These are phyloP conservation scores for Thunnus albacares DNA, from an alignment of 2,797 vertebrate species.

Conservation along the genomic window DNA sequence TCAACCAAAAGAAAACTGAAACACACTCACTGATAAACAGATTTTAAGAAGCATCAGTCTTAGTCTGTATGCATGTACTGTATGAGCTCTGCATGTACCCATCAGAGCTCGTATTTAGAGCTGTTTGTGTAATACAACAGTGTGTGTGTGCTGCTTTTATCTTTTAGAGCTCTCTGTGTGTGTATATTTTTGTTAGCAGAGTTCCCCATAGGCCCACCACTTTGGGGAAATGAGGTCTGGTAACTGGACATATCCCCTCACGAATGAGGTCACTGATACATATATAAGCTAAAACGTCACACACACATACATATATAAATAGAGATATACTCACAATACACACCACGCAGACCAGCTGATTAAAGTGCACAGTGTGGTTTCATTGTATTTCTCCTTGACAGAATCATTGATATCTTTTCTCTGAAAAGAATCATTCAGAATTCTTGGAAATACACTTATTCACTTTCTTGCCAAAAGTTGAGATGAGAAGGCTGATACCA, in stretches of 20 bases:
- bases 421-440: neutral
- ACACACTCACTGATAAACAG: constrained; percentile 25
- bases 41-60: neutral
- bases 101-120: constrained; percentile 34
- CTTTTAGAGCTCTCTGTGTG: neutral
- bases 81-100: neutral
- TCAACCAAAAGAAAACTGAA: constrained; percentile 50
- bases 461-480: neutral
- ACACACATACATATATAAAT: neutral
- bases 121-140: constrained; percentile 11
- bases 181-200: constrained; percentile 56
- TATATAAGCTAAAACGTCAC: constrained; percentile 9
- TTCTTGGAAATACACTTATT: neutral
- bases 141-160: constrained; percentile 12
- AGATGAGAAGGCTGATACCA: neutral
- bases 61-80: constrained; percentile 11
- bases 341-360: neutral
- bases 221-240: constrained; percentile 47
- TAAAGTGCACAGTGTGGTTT: constrained; percentile 2
- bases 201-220: constrained; percentile 26
- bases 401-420: neutral
- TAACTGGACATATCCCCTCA: constrained; percentile 27
- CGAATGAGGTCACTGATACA: constrained; percentile 53
- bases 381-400: neutral
- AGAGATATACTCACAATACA: neutral